phyloP scores from a whole-genome alignment of 2,888 invertebrate species.

The Hirudinaria manillensis region DNA sequence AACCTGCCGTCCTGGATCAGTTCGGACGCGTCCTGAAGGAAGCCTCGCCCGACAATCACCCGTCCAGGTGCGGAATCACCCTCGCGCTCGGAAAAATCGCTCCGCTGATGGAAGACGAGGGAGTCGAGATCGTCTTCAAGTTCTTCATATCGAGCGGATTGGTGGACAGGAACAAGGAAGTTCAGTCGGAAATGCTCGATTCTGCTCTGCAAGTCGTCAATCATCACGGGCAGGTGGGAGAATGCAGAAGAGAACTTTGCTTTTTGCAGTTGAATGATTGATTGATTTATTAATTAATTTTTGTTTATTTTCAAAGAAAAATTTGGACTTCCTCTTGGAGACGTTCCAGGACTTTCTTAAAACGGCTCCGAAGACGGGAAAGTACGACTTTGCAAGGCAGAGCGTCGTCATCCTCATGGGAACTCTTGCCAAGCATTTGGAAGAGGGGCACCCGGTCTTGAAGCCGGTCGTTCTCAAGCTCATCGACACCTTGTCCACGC shows the following conservation, averaged over 20 bases:
- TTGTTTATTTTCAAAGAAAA: slow-evolving; percentile 49
- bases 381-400: slow-evolving; percentile 85
- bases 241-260: not conserved
- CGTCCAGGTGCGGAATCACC: slow-evolving; percentile 79
- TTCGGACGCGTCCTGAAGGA: slow-evolving; percentile 78
- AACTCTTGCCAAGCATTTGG: slow-evolving; percentile 88
- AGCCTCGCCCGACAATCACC: slow-evolving; percentile 82
- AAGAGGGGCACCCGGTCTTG: slow-evolving; percentile 77
- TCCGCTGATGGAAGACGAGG: slow-evolving; percentile 65
- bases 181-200: slow-evolving; percentile 81
- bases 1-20: slow-evolving; percentile 65
- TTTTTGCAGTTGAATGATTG: not conserved
- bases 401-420: slow-evolving; percentile 96
- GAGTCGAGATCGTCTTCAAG: slow-evolving; percentile 60
- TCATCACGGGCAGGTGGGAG: slow-evolving; percentile 75
- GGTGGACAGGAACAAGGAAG: slow-evolving; percentile 74
- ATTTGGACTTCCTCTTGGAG: slow-evolving; percentile 68
- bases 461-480: slow-evolving; percentile 88
- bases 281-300: not conserved
- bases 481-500: slow-evolving; percentile 84
- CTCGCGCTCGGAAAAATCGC: slow-evolving; percentile 74
- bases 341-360: slow-evolving; percentile 89
- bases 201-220: slow-evolving; percentile 88
- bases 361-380: slow-evolving; percentile 81
- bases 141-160: slow-evolving; percentile 61